These are phyloP conservation scores for Caradrina kadenii DNA, from an alignment of 2,888 invertebrate genomes.

Conservation along the genomic window DNA sequence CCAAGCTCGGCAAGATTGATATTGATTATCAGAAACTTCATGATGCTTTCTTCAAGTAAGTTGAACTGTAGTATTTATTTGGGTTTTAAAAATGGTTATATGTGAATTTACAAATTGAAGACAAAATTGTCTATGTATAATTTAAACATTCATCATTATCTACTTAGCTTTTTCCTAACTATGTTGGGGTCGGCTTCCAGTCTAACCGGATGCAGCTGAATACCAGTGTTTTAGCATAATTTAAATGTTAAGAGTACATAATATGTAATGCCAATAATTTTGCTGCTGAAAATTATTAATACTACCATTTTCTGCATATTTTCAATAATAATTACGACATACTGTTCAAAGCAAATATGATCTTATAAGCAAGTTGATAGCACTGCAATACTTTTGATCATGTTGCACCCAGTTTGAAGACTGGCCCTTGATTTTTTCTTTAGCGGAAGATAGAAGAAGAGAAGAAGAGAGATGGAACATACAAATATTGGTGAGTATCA, in stretches of 20 bases:
- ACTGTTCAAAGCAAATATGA: constrained; percentile 48
- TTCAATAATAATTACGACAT: background rate
- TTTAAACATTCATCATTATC: no score
- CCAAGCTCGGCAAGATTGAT: constrained; percentile 99
- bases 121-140: background rate
- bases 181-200: no score
- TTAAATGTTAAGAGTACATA: no score
- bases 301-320: background rate
- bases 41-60: constrained; percentile 98
- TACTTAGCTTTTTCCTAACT: no score
- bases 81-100: background rate
- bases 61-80: constrained; percentile 12
- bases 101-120: no score
- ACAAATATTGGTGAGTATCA: constrained; percentile 37
- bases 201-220: no score
- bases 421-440: constrained; percentile 64
- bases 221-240: no score
- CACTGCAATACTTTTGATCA: constrained; percentile 69
- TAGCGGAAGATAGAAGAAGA: constrained; percentile 45
- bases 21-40: constrained; percentile 99
- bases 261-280: no score
- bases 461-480: background rate
- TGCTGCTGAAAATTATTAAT: background rate
- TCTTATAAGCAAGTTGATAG: constrained; percentile 65
- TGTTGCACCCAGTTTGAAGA: constrained; percentile 72